Evolutionary conservation across 2,888 invertebrate genomes (phyloP), one percentile per base, ranked within the genome.

Genomic region (Theretra japonica): DNA sequence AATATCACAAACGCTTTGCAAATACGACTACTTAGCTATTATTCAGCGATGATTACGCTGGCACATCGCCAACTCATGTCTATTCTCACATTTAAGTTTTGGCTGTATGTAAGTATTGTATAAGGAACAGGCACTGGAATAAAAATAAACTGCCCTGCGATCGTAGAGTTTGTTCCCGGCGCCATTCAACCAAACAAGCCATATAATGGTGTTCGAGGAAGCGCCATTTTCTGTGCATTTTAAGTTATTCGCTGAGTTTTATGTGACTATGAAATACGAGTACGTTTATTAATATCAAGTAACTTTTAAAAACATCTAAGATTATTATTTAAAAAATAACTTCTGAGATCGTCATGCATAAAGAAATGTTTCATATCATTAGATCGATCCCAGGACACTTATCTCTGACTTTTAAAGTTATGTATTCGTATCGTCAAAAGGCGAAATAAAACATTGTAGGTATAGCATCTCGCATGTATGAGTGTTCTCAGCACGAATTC

Each of bases 21-120:
- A 87, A 86, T 86, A 85, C 86, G 83, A 85, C 84, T 84, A 82
- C 83, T 86, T 81, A 80, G 80, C 83, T 81, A 84, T 86, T 84
- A 87, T 85, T 85, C 84, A 82, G 80, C 84, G 80, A 83, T 85
- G 87, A 89, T 88, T 88, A 83, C 81, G 79, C 84, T 88, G 88
- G 88, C 86, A 71, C 73, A 72, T 72, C 73, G 88, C 88, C 88
- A 88, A 82, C 75, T 74, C 75, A 74, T 76, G 76, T 80, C 80
- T 81, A 82, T 80, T 78, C 74, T 75, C 73, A 73, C 73, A 72
- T 74, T 76, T 76, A 77, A 69, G 33, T 69, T 60, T 72, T 41
- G 58, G 57, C 50, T 71, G 62, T 70, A 60, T 65, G 70, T 71
- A 56, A 33, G 70, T 65, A 65, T 62, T 65, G 62, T 33, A 53